Evolutionary conservation across 2,888 invertebrate genomes (phyloP), one percentile per base, ranked within the genome.

Genomic region (Isotomurus palustris): DNA sequence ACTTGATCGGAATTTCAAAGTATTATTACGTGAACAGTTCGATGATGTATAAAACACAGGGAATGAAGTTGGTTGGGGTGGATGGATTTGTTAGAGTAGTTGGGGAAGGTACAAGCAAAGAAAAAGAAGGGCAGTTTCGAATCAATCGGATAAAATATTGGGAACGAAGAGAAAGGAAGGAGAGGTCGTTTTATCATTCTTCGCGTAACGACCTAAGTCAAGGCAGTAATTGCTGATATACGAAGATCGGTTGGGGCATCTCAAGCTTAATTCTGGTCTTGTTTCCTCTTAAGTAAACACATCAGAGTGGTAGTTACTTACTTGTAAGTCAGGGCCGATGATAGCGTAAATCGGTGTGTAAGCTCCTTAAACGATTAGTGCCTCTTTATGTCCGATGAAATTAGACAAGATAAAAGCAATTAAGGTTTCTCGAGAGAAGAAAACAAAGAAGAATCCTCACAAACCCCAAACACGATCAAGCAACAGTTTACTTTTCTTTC

Each of bases 351-450:
- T 58, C 53, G 59, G 53, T 56, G 52, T 58, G 67, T 67, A 66
- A 66, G 66, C 66, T 66, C 61, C 65, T 66, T 67, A 66, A 60
- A 57, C 64, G 68, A 68, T 68, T 68, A 68, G 64, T 64, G 62
- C 60, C 65, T 68, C 68, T 62, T 65, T 66, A 65, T 64, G 65
- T 66, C 65, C 64, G 60, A 64, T 66, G 68, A 68, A 66, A 68
- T 68, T 68, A 68, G 63, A 66, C 57, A 61, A 60, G 66, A 68
- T 66, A 64, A 66, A 68, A 68, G 64, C 68, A 68, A 68, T 68
- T 68, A 68, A 62, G 62, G 56, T 50, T 41, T 56, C 56, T 49
- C 56, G 43, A 36, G 50, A 49, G 56, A 43, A 41, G 41, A 50
- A 32, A 43, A 49, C 49, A 50, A 56, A 56, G 48, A 48, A 54